Percentiles rank a stretch among this genome's conserved stretches.
Evolutionary conservation across 2,888 invertebrate species (phyloP).

Genomic region (Itoplectis maculator): DNA sequence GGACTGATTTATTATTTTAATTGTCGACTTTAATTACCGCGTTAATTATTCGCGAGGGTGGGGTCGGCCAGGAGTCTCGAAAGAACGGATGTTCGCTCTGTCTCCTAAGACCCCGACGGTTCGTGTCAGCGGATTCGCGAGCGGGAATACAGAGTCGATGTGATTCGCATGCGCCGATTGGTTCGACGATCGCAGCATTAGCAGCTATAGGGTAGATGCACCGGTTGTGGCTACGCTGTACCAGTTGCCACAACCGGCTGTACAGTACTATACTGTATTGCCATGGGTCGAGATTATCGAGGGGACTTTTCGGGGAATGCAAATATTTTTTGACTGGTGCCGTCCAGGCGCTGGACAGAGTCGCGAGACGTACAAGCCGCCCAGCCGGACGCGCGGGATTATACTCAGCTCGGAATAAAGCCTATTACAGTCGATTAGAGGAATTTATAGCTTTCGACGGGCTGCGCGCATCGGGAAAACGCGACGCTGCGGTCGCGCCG

Average conservation of each 20-base stretch:
- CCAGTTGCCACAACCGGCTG: no score
- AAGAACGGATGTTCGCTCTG: constrained; percentile 31
- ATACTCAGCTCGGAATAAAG: constrained; percentile 50
- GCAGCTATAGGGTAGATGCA: no score
- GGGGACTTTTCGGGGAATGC: constrained; percentile 13
- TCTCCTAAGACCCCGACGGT: neutral
- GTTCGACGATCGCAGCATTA: no score
- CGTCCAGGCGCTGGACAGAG: constrained; percentile 1
- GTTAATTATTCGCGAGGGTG: constrained; percentile 65
- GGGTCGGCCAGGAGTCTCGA: constrained; percentile 15
- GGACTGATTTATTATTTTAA: constrained; percentile 71
- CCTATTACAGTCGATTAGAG: constrained; percentile 42
- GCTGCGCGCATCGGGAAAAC: neutral
- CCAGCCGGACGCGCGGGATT: constrained; percentile 39
- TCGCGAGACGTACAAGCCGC: neutral
- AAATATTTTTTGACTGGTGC: neutral
- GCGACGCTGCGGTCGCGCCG: neutral
- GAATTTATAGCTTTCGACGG: constrained; percentile 28
- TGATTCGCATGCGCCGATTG: neutral
- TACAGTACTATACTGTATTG: no score
- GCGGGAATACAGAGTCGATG: neutral
- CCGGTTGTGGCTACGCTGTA: no score
- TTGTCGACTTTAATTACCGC: constrained; percentile 62
- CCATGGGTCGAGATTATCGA: constrained; percentile 27
- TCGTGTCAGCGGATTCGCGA: neutral